Evolutionary conservation across 2,888 invertebrate species (phyloP).

Genomic region (Callyntrura guangdongensis): DNA sequence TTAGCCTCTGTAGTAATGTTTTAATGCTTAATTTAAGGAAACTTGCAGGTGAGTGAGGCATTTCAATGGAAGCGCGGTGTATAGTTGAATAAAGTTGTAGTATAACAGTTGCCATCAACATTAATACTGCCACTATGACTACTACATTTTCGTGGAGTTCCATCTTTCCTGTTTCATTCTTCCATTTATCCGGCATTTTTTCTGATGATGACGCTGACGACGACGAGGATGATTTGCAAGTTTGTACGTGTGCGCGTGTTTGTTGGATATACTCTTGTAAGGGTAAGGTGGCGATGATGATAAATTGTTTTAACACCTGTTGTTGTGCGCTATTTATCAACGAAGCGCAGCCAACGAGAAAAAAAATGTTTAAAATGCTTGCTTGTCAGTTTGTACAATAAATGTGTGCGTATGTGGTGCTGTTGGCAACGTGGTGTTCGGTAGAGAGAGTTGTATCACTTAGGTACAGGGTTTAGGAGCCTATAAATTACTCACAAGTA

Average conservation of each 20-base stretch:
- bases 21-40: slow-evolving; percentile 1
- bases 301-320: slow-evolving; percentile 18
- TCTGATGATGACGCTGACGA: background rate
- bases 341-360: too few species aligned
- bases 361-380: too few species aligned
- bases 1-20: slow-evolving; percentile 1
- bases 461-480: too few species aligned
- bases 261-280: background rate
- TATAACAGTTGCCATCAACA: background rate
- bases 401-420: too few species aligned
- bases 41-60: background rate
- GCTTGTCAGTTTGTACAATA: background rate
- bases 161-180: background rate
- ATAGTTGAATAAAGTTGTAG: too few species aligned
- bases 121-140: too few species aligned
- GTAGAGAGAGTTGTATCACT: too few species aligned
- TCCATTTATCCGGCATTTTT: background rate
- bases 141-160: background rate
- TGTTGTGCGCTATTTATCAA: background rate
- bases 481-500: too few species aligned
- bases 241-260: background rate
- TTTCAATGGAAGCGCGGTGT: too few species aligned
- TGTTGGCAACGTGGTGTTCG: too few species aligned
- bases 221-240: background rate
- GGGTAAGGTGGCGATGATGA: slow-evolving; percentile 24